phyloP scores from a whole-genome alignment of 1,140 invertebrate genomes.

The Cotesia chilonis region DNA sequence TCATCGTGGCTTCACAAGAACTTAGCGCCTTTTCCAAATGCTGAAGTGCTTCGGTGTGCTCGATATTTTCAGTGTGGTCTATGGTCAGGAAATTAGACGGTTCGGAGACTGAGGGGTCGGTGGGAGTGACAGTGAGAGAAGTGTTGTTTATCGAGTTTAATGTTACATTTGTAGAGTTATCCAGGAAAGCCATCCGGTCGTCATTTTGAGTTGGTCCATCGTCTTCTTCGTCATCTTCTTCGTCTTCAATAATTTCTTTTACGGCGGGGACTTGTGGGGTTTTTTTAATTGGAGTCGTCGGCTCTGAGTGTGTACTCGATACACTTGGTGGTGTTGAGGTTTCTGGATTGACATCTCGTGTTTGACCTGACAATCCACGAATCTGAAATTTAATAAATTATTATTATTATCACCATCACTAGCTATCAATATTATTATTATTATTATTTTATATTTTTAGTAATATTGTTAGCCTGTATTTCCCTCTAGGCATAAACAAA shows the following conservation, averaged over 20 bases:
- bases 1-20: conserved; percentile 62
- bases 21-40: conserved; percentile 62
- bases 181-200: conserved; percentile 52
- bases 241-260: neutral
- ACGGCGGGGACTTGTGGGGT: too few species aligned
- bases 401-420: conserved; percentile 14
- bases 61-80: conserved; percentile 62
- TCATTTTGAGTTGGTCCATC: conserved; percentile 50
- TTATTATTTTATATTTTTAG: neutral
- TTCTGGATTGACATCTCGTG: conserved; percentile 53
- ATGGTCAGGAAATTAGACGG: conserved; percentile 60
- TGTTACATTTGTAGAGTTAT: conserved; percentile 46
- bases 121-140: conserved; percentile 42
- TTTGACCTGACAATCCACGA: conserved; percentile 54
- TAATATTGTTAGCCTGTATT: neutral
- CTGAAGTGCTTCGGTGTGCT: conserved; percentile 62
- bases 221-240: conserved; percentile 40
- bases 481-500: too few species aligned
- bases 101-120: conserved; percentile 43
- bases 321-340: conserved; percentile 43
- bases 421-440: too few species aligned
- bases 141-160: conserved; percentile 46
- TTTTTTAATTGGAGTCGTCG: conserved; percentile 43
- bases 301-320: conserved; percentile 42
- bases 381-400: conserved; percentile 39